phyloP scores from a whole-genome alignment of 1,140 invertebrate genomes.

The Bathynomus jamesi region DNA sequence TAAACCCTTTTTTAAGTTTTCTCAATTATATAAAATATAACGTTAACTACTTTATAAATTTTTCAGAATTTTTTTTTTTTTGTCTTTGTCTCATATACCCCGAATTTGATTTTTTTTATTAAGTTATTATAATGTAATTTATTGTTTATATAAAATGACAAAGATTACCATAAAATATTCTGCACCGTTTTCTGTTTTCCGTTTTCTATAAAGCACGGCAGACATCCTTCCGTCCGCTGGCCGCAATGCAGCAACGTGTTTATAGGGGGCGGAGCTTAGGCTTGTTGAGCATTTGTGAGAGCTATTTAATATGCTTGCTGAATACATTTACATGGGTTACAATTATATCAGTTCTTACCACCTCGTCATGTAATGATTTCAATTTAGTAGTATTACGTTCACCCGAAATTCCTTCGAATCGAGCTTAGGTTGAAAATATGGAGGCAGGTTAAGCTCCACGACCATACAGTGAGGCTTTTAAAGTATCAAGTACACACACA shows the following conservation, averaged over 20 bases:
- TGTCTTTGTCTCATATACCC: too few relatives aligned
- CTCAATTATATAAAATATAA: not conserved
- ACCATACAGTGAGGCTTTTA: too few relatives aligned
- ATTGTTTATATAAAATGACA: not conserved
- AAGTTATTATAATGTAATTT: not conserved
- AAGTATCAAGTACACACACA: not conserved
- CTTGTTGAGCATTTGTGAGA: not conserved
- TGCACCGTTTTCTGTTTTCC: not conserved
- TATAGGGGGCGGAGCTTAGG: not conserved
- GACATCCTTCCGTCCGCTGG: not conserved
- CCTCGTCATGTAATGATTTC: not conserved
- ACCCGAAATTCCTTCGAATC: not conserved
- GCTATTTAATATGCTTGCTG: not conserved
- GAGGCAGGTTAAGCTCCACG: too few relatives aligned
- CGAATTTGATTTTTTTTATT: not conserved
- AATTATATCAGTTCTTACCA: not conserved
- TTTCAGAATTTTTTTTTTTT: not conserved
- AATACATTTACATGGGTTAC: not conserved
- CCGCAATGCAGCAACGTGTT: not conserved
- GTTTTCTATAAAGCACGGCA: not conserved
- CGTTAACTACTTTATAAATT: too few relatives aligned
- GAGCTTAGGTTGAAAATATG: not conserved
- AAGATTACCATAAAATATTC: not conserved
- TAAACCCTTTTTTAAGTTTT: not conserved
- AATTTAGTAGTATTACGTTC: not conserved